Base-by-base conservation (phyloP, 92 coral and sea anemone genomes). In the Meandrina meandrites region DNA sequence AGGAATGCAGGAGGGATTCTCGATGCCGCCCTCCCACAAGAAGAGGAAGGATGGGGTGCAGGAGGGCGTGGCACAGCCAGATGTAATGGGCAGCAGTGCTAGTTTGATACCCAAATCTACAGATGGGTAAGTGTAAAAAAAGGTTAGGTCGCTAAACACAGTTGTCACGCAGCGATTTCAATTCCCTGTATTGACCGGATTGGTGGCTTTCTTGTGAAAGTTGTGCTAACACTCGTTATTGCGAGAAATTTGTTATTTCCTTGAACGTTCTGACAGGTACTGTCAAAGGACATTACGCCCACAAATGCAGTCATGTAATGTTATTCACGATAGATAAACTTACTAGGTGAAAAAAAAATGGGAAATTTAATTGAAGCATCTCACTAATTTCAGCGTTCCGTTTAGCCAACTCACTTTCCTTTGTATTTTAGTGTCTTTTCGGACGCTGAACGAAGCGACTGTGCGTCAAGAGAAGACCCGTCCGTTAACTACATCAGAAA, bases 1-100 rank as follows among this genome's bases (percentile, higher is more conserved):
- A 14, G 98, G 94, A 48, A 87, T 93, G 93, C 98, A 94, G 84
- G 98, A 94, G 75, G 96, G 96, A 22, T 75, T 94, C 66, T 92
- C 98, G 0, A 88, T 94, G 98, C 89, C 95, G 9, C 87, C 84
- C 60, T 92, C 93, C 0, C 86, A 91, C 71, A 94, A 89, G 90
- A 94, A 93, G 73, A 84, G 94, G 36, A 94, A 93, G 80, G 98
- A 92, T 5, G 94, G 83, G 40, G 95, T 85, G 32, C 98, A 87
- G 79, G 88, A 80, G 77, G 86, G 70, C 79, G 91, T 86, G 78
- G 66, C 84, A 40, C 94, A 81, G 45, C 54, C 89, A 1, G 98
- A 94, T 69, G 53, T 81, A 21, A 89, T 79, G 90, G 96, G 80
- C 32, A 91, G 93, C 88, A 81, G 88, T 71, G 60, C 75, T 28